phyloP scores from a whole-genome alignment of 2,797 vertebrate species.

The Chaunax sp. region DNA sequence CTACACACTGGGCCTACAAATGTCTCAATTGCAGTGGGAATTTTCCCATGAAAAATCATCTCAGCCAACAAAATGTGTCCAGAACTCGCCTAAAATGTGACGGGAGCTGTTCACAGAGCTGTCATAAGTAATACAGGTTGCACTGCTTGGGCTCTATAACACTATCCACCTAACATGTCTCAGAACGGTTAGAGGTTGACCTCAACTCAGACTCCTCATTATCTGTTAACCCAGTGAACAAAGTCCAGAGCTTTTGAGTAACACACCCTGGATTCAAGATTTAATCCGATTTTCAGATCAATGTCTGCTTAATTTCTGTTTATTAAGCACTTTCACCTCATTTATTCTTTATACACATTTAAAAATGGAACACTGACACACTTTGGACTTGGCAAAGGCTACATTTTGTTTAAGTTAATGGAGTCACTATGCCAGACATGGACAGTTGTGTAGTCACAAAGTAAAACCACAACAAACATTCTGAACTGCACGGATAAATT shows the following conservation, averaged over 20 bases:
- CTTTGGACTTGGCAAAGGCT: conserved; percentile 27
- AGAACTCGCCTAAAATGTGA: not conserved
- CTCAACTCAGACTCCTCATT: conserved; percentile 16
- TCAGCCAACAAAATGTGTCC: not conserved
- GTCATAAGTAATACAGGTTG: not conserved
- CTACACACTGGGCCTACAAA: not conserved
- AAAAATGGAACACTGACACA: conserved; percentile 23
- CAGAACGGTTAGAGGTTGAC: conserved; percentile 22
- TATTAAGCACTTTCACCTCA: not conserved
- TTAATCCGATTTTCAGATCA: conserved; percentile 1
- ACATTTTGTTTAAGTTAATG: conserved; percentile 11
- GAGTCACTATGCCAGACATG: not conserved
- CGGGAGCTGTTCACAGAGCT: conserved; percentile 7
- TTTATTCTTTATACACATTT: not conserved
- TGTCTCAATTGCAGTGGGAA: not conserved
- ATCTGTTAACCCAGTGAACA: conserved; percentile 53
- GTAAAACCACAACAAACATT: conserved; percentile 7
- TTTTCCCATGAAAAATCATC: not conserved
- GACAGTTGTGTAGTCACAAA: not conserved
- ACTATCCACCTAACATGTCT: conserved; percentile 7
- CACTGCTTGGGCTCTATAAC: not conserved
- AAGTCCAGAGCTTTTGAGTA: conserved; percentile 64
- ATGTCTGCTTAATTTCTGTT: not conserved
- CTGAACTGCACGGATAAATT: not conserved
- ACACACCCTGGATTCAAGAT: conserved; percentile 23